Conservation (phyloP, 2,888 invertebrate genomes). For the Bembecia ichneumoniformis region DNA sequence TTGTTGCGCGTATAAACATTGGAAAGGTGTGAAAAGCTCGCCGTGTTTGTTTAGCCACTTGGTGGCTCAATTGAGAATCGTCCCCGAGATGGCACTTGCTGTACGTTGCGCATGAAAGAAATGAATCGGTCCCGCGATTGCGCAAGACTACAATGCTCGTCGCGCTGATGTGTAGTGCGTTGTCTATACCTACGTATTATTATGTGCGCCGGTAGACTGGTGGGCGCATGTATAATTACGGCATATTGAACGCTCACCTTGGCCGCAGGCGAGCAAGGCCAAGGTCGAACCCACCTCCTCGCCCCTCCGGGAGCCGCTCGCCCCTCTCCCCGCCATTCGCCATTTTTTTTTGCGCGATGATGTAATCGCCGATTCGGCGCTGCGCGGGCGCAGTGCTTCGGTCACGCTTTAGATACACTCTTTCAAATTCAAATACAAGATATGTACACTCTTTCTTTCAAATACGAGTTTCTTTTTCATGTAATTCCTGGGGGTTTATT, state of each 20-base stretch:
- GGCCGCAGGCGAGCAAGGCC: slow-evolving; percentile 67
- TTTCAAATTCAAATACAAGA: neutral
- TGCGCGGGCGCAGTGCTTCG: slow-evolving; percentile 45
- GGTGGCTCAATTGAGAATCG: slow-evolving; percentile 13
- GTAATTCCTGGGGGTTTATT: neutral
- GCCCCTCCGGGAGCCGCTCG: slow-evolving; percentile 14
- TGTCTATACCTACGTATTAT: slow-evolving; percentile 16
- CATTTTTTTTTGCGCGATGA: slow-evolving; percentile 64
- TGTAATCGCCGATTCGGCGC: slow-evolving; percentile 67
- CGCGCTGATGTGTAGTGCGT: slow-evolving; percentile 4
- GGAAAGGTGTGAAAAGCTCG: slow-evolving; percentile 32
- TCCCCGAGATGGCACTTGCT: neutral
- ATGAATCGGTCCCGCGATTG: neutral
- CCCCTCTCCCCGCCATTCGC: slow-evolving; percentile 34
- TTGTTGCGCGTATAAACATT: slow-evolving; percentile 18
- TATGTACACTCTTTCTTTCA: neutral
- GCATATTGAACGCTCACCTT: slow-evolving; percentile 56
- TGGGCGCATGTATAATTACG: slow-evolving; percentile 65
- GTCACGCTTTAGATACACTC: slow-evolving; percentile 24
- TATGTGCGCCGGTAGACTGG: slow-evolving; percentile 49
- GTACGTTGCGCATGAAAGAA: neutral
- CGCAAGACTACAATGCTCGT: neutral
- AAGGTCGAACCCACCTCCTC: slow-evolving; percentile 37
- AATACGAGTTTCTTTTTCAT: no score
- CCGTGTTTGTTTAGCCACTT: slow-evolving; percentile 28